Percentiles rank a stretch among this genome's conserved stretches.
Conservation (phyloP, 2,113 vertebrate genomes). For the Cardinalis cardinalis region DNA sequence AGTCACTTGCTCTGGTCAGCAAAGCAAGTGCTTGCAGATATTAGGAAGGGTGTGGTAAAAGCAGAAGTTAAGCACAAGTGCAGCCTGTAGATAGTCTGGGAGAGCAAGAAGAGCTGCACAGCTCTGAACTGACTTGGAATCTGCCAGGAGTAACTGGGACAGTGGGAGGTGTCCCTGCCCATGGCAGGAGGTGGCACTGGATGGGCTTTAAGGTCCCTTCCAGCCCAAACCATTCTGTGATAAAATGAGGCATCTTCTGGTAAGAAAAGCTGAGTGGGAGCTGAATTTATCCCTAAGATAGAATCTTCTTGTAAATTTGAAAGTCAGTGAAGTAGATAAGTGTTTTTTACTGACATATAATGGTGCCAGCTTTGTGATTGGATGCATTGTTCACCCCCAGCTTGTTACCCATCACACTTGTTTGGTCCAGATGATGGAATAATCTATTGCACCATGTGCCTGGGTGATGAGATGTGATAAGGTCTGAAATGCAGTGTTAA, state of each 20-base stretch:
- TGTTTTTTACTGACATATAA: background rate
- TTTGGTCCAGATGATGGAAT: background rate
- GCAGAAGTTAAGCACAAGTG: background rate
- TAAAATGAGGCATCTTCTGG: background rate
- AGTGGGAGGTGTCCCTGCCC: background rate
- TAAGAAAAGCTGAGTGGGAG: background rate
- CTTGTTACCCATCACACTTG: background rate
- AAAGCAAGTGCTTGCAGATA: slow-evolving; percentile 24
- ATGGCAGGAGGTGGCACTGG: background rate
- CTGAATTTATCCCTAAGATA: background rate
- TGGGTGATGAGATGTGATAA: background rate
- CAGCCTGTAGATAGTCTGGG: background rate
- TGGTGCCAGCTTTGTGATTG: background rate
- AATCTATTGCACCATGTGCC: background rate
- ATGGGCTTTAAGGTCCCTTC: background rate
- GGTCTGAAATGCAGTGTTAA: background rate
- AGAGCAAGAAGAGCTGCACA: background rate
- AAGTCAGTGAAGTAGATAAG: background rate
- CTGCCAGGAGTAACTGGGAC: background rate
- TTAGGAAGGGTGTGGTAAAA: background rate
- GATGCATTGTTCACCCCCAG: background rate
- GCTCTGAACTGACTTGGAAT: background rate
- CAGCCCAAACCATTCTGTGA: background rate
- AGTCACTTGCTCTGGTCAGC: slow-evolving; percentile 3
- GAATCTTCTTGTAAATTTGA: background rate